Percentiles rank a stretch among this genome's conserved stretches.
Evolutionary conservation across 1,140 invertebrate genomes (phyloP).

Genomic region (Eumaeus atala): DNA sequence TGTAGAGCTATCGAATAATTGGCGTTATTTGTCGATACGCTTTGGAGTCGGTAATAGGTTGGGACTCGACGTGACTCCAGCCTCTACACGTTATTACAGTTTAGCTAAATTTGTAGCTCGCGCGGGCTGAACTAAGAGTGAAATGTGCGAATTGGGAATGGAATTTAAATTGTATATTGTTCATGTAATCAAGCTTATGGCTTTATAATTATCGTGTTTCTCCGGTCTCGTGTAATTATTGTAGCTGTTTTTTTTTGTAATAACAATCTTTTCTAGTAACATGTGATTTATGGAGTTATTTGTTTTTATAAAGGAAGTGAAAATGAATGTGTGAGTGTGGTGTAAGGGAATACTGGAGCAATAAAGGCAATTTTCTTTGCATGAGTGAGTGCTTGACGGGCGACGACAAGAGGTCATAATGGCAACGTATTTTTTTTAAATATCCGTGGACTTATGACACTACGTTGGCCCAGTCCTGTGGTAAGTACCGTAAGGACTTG

Average conservation of each 20-base stretch:
- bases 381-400: no score
- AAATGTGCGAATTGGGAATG: slow-evolving; percentile 16
- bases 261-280: neutral
- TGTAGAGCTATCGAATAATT: slow-evolving; percentile 72
- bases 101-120: slow-evolving; percentile 38
- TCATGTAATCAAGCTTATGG: slow-evolving; percentile 11
- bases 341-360: no score
- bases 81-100: slow-evolving; percentile 32
- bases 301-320: no score
- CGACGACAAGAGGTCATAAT: no score
- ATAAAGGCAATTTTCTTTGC: no score
- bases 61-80: slow-evolving; percentile 61
- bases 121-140: neutral
- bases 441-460: no score
- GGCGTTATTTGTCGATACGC: slow-evolving; percentile 72
- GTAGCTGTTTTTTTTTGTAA: neutral
- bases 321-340: no score
- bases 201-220: slow-evolving; percentile 1
- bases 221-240: neutral
- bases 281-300: no score
- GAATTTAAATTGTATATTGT: slow-evolving; percentile 26
- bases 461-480: no score
- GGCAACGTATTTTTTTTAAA: no score
- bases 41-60: slow-evolving; percentile 67
- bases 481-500: no score